Percentiles rank a stretch among this genome's conserved stretches.
Evolutionary conservation across 2,797 vertebrate genomes (phyloP).

Genomic region (Molossus molossus): DNA sequence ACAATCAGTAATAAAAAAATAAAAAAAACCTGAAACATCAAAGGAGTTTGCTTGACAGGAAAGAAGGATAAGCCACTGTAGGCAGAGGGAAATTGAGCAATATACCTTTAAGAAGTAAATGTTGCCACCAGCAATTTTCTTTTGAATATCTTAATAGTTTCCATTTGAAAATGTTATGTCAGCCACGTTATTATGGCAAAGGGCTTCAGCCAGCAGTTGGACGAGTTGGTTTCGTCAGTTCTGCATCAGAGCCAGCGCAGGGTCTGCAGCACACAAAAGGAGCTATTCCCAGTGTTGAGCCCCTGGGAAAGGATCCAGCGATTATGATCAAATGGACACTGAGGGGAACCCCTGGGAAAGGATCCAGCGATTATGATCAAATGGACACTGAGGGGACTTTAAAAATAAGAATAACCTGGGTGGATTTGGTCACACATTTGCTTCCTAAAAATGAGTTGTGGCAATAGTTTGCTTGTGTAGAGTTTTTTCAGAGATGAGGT

Average conservation of each 20-base stretch:
- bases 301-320: neutral
- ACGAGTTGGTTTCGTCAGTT: neutral
- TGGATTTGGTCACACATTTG: neutral
- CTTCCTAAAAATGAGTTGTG: conserved; percentile 8
- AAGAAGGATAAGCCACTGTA: neutral
- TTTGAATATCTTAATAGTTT: neutral
- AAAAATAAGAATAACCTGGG: neutral
- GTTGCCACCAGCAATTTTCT: neutral
- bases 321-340: too few relatives aligned
- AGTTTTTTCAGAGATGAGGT: neutral
- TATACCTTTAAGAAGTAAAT: neutral
- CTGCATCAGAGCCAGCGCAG: neutral
- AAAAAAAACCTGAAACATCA: neutral
- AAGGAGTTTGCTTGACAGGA: neutral
- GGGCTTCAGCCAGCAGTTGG: neutral
- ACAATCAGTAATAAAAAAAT: neutral
- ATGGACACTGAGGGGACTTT: neutral
- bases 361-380: neutral
- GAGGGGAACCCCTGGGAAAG: neutral
- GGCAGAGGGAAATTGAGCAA: neutral
- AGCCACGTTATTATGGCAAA: neutral
- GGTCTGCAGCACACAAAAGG: neutral
- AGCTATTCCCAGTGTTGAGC: neutral
- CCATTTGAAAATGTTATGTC: neutral
- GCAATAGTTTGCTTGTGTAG: conserved; percentile 12